Evolutionary conservation across 2,888 invertebrate genomes (phyloP).

Genomic region (Prosopocoilus inquinatus): DNA sequence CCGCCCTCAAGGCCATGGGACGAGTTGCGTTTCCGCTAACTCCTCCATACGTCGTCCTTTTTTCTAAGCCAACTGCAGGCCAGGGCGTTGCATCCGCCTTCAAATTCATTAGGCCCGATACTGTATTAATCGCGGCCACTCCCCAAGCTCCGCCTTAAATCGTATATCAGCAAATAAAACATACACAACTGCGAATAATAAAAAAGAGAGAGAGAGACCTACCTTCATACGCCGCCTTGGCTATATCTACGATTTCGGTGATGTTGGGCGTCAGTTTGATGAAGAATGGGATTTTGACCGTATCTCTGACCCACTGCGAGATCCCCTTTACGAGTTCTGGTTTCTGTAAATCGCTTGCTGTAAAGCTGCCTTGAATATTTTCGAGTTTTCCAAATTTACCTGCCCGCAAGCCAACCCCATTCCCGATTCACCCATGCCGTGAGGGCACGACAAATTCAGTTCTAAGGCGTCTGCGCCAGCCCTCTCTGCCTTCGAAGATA

Average conservation of each 20-base stretch:
- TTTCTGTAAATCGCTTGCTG: conserved; percentile 56
- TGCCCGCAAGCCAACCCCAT: conserved; percentile 99
- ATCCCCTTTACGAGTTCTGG: conserved; percentile 85
- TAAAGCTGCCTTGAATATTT: background rate
- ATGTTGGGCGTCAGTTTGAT: conserved; percentile 97
- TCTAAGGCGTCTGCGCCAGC: conserved; percentile 94
- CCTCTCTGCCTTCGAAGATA: conserved; percentile 73
- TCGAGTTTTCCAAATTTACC: conserved; percentile 54
- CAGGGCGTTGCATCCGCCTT: conserved; percentile 80
- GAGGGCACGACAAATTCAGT: conserved; percentile 95
- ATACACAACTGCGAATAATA: background rate
- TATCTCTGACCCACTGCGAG: conserved; percentile 83
- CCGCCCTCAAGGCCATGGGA: conserved; percentile 89
- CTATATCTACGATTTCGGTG: conserved; percentile 88
- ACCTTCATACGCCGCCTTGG: conserved; percentile 86
- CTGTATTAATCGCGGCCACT: conserved; percentile 96
- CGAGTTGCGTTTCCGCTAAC: conserved; percentile 89
- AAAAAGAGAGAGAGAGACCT: too few relatives aligned
- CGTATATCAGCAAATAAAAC: background rate
- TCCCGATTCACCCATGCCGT: conserved; percentile 97
- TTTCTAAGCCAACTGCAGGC: conserved; percentile 83
- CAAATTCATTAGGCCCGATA: conserved; percentile 91
- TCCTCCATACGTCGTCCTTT: conserved; percentile 91
- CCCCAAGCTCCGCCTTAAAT: conserved; percentile 82
- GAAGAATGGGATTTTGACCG: conserved; percentile 92